These are phyloP conservation scores for Eulimnadia texana DNA, from an alignment of 1,140 invertebrate species.

Conservation along the genomic window DNA sequence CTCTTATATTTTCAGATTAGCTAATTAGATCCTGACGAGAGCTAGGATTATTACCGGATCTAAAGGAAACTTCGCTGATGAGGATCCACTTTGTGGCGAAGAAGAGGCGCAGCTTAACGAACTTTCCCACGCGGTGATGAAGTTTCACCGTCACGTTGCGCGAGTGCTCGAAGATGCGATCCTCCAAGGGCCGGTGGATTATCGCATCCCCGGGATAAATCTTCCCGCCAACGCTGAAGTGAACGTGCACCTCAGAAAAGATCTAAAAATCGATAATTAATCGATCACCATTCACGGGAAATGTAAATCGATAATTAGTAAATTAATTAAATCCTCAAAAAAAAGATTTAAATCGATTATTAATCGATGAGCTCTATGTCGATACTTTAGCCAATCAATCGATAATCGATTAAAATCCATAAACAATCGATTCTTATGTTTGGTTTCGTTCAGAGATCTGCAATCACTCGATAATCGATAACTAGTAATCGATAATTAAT, in stretches of 20 bases:
- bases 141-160: constrained; percentile 70
- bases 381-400: too few species aligned
- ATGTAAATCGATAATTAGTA: too few species aligned
- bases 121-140: constrained; percentile 63
- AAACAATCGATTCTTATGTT: background rate
- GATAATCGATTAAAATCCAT: too few species aligned
- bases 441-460: background rate
- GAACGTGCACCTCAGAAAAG: constrained; percentile 58
- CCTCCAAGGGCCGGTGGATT: constrained; percentile 49
- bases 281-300: background rate
- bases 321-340: too few species aligned
- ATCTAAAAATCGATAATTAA: constrained; percentile 38
- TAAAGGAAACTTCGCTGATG: constrained; percentile 71
- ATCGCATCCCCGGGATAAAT: constrained; percentile 58
- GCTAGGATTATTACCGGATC: constrained; percentile 44
- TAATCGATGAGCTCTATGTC: too few species aligned
- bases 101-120: constrained; percentile 59
- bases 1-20: too few species aligned
- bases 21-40: constrained; percentile 11
- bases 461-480: too few species aligned
- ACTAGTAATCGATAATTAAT: too few species aligned
- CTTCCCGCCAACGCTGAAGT: constrained; percentile 67
- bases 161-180: constrained; percentile 64
- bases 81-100: constrained; percentile 73
- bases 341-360: too few species aligned